These are phyloP conservation scores for Lutraria rhynchaena DNA, from an alignment of 1,140 invertebrate species.

Conservation along the genomic window DNA sequence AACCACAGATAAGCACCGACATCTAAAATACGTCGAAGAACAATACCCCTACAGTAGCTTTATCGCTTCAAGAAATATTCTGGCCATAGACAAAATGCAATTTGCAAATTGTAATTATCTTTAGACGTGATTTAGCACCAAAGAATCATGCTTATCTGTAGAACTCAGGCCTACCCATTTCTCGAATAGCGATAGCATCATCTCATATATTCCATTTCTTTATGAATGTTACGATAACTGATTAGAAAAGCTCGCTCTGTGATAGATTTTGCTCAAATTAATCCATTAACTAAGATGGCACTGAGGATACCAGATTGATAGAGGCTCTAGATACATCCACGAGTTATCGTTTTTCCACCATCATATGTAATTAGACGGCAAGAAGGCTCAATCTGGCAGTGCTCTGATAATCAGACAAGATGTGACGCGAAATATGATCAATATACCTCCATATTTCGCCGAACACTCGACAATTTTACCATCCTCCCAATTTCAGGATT, in stretches of 20 bases:
- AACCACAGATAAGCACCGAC: conserved; percentile 31
- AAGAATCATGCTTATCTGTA: conserved; percentile 49
- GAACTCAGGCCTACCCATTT: conserved; percentile 49
- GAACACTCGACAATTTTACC: conserved; percentile 42
- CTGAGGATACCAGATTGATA: conserved; percentile 46
- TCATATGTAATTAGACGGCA: conserved; percentile 58
- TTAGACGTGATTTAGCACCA: conserved; percentile 55
- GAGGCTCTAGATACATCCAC: conserved; percentile 31
- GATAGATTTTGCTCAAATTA: conserved; percentile 61
- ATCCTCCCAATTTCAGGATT: conserved; percentile 54
- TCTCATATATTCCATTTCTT: conserved; percentile 57
- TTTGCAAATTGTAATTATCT: conserved; percentile 63
- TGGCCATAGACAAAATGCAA: conserved; percentile 59
- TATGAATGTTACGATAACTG: conserved; percentile 59
- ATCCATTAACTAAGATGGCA: conserved; percentile 59
- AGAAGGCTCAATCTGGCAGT: conserved; percentile 37
- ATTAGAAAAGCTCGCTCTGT: conserved; percentile 54
- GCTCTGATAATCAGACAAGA: conserved; percentile 44
- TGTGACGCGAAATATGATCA: conserved; percentile 46
- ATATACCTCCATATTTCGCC: conserved; percentile 32
- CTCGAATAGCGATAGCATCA: conserved; percentile 44
- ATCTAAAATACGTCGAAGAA: conserved; percentile 43
- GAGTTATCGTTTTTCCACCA: conserved; percentile 33
- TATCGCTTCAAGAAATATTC: conserved; percentile 44
- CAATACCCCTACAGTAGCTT: conserved; percentile 45